Percentiles rank a stretch among this genome's conserved stretches.
Evolutionary conservation across 2,797 vertebrate species (phyloP).

Genomic region (Pelodytes ibericus): DNA sequence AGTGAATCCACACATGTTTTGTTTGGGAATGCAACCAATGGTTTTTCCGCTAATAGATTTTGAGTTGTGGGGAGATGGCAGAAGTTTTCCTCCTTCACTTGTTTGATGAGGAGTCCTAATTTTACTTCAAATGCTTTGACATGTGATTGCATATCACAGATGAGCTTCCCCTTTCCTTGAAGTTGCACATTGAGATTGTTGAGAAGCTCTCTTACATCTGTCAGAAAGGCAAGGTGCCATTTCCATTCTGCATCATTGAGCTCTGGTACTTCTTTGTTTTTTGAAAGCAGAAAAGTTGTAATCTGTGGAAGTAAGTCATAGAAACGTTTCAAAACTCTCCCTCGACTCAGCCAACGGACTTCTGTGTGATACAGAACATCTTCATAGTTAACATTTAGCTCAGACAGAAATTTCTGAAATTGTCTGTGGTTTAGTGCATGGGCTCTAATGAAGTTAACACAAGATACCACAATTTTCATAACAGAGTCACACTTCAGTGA

Average conservation of each 20-base stretch:
- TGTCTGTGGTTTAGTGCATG: not conserved
- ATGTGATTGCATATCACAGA: too few relatives aligned
- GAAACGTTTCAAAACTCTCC: slow-evolving; percentile 3
- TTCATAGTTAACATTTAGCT: not conserved
- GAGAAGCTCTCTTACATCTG: too few relatives aligned
- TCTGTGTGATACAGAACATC: not conserved
- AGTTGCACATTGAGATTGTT: too few relatives aligned
- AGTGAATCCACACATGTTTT: too few relatives aligned
- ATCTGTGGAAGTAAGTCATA: not conserved
- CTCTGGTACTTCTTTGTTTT: not conserved
- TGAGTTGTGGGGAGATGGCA: too few relatives aligned
- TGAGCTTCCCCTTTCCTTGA: too few relatives aligned
- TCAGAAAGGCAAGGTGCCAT: too few relatives aligned
- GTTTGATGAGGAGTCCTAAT: too few relatives aligned
- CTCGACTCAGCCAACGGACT: not conserved
- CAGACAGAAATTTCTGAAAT: not conserved
- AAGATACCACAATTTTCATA: not conserved
- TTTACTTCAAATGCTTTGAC: too few relatives aligned
- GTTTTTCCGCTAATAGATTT: too few relatives aligned
- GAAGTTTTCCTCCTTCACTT: too few relatives aligned
- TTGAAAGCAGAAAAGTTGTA: not conserved
- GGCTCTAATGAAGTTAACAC: not conserved
- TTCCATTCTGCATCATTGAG: not conserved
- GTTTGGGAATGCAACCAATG: too few relatives aligned
- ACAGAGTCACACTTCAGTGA: not conserved